Conservation (phyloP, 2,797 vertebrate species). For the Spheniscus humboldti region DNA sequence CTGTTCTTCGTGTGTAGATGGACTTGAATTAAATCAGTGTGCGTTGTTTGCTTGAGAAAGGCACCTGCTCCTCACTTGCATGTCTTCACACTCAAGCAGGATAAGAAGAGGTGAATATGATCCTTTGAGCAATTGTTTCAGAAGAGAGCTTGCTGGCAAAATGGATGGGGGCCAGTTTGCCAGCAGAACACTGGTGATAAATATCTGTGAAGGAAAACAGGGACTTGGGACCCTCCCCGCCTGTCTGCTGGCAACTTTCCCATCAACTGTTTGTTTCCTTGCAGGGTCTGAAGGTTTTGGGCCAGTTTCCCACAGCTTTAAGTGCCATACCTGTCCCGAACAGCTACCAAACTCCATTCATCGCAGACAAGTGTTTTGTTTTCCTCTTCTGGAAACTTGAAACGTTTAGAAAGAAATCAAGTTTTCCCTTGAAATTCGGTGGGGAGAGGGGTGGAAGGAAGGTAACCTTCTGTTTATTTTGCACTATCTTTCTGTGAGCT, state of each 20-base stretch:
- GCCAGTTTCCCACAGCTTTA: neutral
- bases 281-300: neutral
- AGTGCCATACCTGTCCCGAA: neutral
- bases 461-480: slow-evolving; percentile 6
- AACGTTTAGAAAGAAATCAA: neutral
- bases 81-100: neutral
- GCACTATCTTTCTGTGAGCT: neutral
- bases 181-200: neutral
- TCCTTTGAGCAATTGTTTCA: neutral
- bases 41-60: neutral
- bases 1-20: neutral
- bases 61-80: slow-evolving; percentile 13
- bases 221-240: neutral
- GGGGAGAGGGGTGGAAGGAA: neutral
- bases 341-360: slow-evolving; percentile 19
- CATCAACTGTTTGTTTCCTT: neutral
- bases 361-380: neutral
- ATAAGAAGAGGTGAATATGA: accelerated
- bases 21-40: neutral
- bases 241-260: neutral
- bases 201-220: neutral
- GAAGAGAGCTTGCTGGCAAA: neutral
- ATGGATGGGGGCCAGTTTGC: neutral
- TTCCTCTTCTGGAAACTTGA: neutral
- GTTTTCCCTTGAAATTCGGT: neutral